Evolutionary conservation across 2,113 vertebrate species (phyloP).

Genomic region (Cyprinodon brontotheroides): DNA sequence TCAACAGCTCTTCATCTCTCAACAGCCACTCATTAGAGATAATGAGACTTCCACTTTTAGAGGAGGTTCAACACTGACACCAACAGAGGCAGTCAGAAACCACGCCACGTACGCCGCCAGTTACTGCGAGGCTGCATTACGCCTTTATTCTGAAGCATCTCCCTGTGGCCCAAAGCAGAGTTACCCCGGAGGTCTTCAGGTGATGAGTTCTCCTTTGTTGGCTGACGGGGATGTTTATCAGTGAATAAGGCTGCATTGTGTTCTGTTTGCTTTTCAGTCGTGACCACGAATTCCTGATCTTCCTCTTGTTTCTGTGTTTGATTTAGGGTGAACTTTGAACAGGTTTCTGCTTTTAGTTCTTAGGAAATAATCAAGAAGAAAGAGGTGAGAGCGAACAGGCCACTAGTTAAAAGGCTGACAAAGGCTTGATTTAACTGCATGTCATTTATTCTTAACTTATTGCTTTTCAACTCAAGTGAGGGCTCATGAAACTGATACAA

Average conservation of each 20-base stretch:
- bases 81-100: conserved; percentile 20
- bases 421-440: neutral
- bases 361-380: neutral
- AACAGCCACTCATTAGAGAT: conserved; percentile 65
- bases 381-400: neutral
- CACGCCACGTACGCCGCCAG: conserved; percentile 1
- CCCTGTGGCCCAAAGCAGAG: conserved; percentile 21
- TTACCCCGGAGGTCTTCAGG: conserved; percentile 30
- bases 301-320: neutral
- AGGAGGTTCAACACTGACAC: conserved; percentile 35
- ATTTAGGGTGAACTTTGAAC: neutral
- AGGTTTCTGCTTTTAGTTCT: neutral
- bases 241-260: conserved; percentile 16
- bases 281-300: neutral
- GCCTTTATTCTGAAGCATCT: conserved; percentile 9
- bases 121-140: neutral
- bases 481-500: neutral
- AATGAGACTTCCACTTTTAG: conserved; percentile 53
- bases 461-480: neutral
- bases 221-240: conserved; percentile 18
- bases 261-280: conserved; percentile 6
- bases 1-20: conserved; percentile 54
- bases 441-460: neutral
- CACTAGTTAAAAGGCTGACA: neutral
- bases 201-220: conserved; percentile 26